Base-by-base conservation (phyloP, 2,888 invertebrate genomes). In the Mesorhabditis belari region DNA sequence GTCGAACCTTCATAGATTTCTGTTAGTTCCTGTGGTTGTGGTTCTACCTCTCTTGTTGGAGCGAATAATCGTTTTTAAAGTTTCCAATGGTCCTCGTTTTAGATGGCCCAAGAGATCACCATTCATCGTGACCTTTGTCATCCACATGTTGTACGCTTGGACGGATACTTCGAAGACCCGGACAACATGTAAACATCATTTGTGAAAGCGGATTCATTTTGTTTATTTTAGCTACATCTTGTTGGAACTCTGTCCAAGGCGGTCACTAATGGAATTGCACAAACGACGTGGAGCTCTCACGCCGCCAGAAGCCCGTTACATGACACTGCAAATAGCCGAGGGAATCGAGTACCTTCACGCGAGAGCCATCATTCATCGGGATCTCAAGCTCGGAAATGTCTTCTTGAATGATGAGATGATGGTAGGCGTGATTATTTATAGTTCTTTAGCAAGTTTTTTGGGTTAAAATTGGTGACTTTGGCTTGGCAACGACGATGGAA, bases 231-330 rank as follows among this genome's bases (percentile, higher is more conserved):
- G 19, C 67, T 98, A 96, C 81, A 93, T 98, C 70, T 87, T 96
- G 61, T 84, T 98, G 69, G 96, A 98, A 82, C 85, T 99, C 29
- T 99, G 98, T 82, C 88, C 91, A 70, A 89, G 90, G 84, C 86
- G 95, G 84, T 93, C 94, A 1, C 88, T 98, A 87, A 96, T 96
- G 96, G 96, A 96, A 82, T 84, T 98, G 70, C 96, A 95, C 83
- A 96, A 95, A 82, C 87, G 98, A 70, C 86, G 98, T 77, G 91
- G 91, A 85, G 88, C 89, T 2, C 87, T 99, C 62, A 91, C 95
- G 0, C 96, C 98, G 82, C 92, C 92, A n/a, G 98, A 99, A 84
- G 91, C 94, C 0, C 87, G 96, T 61, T 99, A 91, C 83, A 98
- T 94, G 84, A 89, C 96, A 84, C 88, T 88, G 76, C 98, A 99